Percentiles rank a stretch among this genome's conserved stretches.
Conservation (phyloP, 2,113 vertebrate species). For the Neoarius graeffei region DNA sequence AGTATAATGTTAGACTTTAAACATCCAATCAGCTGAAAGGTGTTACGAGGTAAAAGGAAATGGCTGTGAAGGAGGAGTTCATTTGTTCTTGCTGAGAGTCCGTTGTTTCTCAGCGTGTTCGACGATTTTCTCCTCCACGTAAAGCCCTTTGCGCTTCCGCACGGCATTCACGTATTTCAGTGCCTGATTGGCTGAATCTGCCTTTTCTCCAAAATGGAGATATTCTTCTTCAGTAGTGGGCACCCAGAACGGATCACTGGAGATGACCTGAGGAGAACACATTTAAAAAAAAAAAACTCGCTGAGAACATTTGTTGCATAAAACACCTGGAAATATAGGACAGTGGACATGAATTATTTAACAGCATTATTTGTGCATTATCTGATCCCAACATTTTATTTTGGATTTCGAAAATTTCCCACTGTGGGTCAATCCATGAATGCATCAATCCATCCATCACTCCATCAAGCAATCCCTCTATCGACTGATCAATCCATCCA, state of each 20-base stretch:
- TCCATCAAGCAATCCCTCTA: neutral
- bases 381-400: neutral
- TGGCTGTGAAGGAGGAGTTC: conserved; percentile 28
- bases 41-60: neutral
- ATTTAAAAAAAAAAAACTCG: neutral
- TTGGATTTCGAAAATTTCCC: neutral
- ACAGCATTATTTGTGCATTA: neutral
- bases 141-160: conserved; percentile 90
- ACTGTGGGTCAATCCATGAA: neutral
- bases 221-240: conserved; percentile 97
- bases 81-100: conserved; percentile 94
- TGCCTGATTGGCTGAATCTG: conserved; percentile 89
- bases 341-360: neutral
- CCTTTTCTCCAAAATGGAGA: conserved; percentile 96
- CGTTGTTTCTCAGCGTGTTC: conserved; percentile 95
- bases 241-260: conserved; percentile 93
- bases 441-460: neutral
- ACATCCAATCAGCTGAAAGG: neutral
- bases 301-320: neutral
- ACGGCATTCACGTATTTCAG: conserved; percentile 93
- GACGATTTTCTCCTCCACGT: conserved; percentile 93
- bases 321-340: neutral
- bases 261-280: conserved; percentile 78
- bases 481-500: neutral
- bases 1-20: neutral